A percentile compares a stretch with the other conserved stretches of the same genome.
phyloP scores from a whole-genome alignment of 2,797 vertebrate genomes.

The Staurois parvus region DNA sequence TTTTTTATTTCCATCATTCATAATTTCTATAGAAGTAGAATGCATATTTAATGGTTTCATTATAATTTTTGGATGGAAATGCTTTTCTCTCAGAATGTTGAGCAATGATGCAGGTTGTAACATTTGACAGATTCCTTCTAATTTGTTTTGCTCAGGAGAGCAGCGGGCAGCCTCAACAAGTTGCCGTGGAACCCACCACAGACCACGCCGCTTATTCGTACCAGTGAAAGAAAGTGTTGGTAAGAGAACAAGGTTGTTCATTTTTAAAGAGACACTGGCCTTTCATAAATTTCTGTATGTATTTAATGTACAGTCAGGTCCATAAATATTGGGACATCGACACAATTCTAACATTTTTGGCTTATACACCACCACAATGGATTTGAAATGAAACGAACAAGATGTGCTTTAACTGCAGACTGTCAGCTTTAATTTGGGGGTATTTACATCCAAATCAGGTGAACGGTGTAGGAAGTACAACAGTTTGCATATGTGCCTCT shows the following conservation, averaged over 20 bases:
- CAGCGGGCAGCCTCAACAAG: conserved; percentile 83
- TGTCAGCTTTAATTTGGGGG: too few species aligned
- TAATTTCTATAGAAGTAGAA: neutral
- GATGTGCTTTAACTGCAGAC: too few species aligned
- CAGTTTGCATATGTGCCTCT: too few species aligned
- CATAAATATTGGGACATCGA: too few species aligned
- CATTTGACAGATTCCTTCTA: conserved; percentile 23
- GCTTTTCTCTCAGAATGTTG: neutral
- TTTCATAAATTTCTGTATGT: too few species aligned
- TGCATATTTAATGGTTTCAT: neutral
- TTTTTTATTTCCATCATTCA: too few species aligned
- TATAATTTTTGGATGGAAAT: neutral
- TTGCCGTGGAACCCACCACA: conserved; percentile 86
- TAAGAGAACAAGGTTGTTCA: conserved; percentile 3
- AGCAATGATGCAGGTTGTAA: neutral
- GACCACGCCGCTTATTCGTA: conserved; percentile 90
- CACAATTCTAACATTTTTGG: too few species aligned
- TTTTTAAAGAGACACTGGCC: neutral
- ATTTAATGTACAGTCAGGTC: too few species aligned
- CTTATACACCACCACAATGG: too few species aligned
- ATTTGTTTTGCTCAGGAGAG: conserved; percentile 79
- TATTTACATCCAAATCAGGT: too few species aligned
- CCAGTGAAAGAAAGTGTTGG: conserved; percentile 84
- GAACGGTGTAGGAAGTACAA: too few species aligned
- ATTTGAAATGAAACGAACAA: too few species aligned